These are phyloP conservation scores for Ia io DNA, from an alignment of 2,113 vertebrate genomes.

Conservation along the genomic window DNA sequence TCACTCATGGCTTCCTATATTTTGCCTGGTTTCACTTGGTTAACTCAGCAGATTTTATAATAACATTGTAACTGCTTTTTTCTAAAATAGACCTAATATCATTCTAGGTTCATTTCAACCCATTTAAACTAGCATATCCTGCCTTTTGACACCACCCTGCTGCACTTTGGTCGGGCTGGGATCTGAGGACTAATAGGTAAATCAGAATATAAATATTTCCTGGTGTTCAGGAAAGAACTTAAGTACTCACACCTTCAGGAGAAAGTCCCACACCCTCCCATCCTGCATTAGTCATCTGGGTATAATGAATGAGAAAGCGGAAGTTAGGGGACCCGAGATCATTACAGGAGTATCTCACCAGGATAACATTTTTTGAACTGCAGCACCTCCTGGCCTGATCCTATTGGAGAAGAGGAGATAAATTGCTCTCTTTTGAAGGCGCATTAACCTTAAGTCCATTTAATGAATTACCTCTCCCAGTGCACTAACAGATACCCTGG, in stretches of 20 bases:
- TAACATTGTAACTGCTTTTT: neutral
- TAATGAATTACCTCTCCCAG: conserved; percentile 73
- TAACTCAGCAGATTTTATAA: conserved; percentile 4
- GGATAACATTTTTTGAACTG: conserved; percentile 28
- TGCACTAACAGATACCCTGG: conserved; percentile 57
- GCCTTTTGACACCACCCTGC: neutral
- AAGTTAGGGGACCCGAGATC: conserved; percentile 35
- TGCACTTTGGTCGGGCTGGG: neutral
- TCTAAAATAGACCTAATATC: neutral
- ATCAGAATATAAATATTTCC: neutral
- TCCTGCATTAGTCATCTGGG: neutral
- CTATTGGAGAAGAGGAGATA: conserved; percentile 67
- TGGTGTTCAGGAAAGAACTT: neutral
- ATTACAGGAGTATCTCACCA: conserved; percentile 43
- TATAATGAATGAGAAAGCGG: conserved; percentile 9
- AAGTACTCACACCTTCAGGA: neutral
- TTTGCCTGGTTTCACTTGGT: conserved; percentile 23
- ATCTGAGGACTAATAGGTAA: neutral
- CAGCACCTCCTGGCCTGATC: conserved; percentile 63
- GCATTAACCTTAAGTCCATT: conserved; percentile 74
- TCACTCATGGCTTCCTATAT: neutral
- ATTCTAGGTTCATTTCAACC: conserved; percentile 12
- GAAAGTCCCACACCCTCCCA: neutral
- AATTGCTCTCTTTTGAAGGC: conserved; percentile 68
- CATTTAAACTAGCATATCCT: neutral